phyloP scores from a whole-genome alignment of 2,888 invertebrate species.

The Andrena minutula region DNA sequence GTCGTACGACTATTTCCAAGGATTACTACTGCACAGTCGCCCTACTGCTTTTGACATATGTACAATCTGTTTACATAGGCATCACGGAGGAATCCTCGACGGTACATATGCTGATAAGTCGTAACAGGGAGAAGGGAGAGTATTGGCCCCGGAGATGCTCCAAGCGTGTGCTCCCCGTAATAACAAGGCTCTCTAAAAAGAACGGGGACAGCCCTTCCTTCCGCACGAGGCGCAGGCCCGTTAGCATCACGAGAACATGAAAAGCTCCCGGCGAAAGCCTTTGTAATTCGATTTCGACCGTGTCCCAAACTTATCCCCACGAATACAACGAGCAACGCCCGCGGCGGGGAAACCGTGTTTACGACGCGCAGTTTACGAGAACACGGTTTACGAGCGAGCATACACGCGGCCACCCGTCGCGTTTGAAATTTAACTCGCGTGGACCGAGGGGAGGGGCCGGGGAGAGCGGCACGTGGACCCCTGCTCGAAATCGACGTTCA shows the following conservation, averaged over 20 bases:
- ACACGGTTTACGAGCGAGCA: conserved; percentile 31
- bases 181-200: not conserved
- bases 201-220: conserved; percentile 2
- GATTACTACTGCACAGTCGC: no score
- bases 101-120: no score
- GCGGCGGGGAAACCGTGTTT: conserved; percentile 27
- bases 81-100: no score
- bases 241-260: not conserved
- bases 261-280: conserved; percentile 7
- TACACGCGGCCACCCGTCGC: conserved; percentile 19
- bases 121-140: not conserved
- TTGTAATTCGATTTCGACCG: conserved; percentile 31
- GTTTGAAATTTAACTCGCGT: conserved; percentile 34
- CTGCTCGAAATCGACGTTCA: not conserved
- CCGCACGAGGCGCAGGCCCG: conserved; percentile 1
- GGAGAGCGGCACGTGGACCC: not conserved
- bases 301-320: not conserved
- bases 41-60: no score
- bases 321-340: conserved; percentile 12
- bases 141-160: not conserved
- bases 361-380: conserved; percentile 45
- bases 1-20: no score
- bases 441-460: not conserved
- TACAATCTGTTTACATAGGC: no score
- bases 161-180: not conserved